These are phyloP conservation scores for Axea sp. DNA, from an alignment of 2,888 invertebrate species.

Conservation along the genomic window DNA sequence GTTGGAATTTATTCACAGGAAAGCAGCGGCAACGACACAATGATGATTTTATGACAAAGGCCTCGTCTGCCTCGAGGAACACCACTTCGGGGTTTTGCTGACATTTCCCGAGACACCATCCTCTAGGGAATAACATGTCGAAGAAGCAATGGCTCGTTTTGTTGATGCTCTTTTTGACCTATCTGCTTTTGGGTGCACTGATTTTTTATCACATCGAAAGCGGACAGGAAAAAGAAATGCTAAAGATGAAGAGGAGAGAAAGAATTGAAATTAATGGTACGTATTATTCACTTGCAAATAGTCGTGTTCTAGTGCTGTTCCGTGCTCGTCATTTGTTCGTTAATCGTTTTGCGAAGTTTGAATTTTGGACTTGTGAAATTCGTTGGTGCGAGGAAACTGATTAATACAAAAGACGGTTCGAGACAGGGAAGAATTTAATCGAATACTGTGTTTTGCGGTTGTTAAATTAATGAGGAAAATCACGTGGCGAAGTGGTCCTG, in stretches of 20 bases:
- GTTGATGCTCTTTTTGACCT: slow-evolving; percentile 87
- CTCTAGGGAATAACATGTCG: slow-evolving; percentile 82
- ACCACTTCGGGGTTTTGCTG: slow-evolving; percentile 46
- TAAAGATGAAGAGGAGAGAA: slow-evolving; percentile 82
- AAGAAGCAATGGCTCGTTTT: slow-evolving; percentile 89
- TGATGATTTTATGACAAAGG: slow-evolving; percentile 69
- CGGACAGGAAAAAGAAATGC: slow-evolving; percentile 84
- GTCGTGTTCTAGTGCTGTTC: too few species aligned
- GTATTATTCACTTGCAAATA: too few species aligned
- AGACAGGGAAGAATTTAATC: too few species aligned
- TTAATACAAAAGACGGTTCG: too few species aligned
- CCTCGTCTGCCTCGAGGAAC: slow-evolving; percentile 44
- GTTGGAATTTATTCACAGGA: slow-evolving; percentile 46
- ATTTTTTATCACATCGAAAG: slow-evolving; percentile 92
- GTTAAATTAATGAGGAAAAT: too few species aligned
- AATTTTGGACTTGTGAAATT: too few species aligned
- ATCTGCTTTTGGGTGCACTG: slow-evolving; percentile 90
- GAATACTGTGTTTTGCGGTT: too few species aligned
- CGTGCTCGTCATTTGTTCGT: too few species aligned
- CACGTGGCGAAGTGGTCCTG: too few species aligned
- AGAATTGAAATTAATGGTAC: slow-evolving; percentile 86
- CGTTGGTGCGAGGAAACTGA: too few species aligned
- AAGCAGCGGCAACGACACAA: slow-evolving; percentile 16
- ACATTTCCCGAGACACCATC: slow-evolving; percentile 3
- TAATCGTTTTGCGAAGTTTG: too few species aligned